Base-by-base conservation (phyloP, 2,888 invertebrate species). In the Craniophora ligustri region DNA sequence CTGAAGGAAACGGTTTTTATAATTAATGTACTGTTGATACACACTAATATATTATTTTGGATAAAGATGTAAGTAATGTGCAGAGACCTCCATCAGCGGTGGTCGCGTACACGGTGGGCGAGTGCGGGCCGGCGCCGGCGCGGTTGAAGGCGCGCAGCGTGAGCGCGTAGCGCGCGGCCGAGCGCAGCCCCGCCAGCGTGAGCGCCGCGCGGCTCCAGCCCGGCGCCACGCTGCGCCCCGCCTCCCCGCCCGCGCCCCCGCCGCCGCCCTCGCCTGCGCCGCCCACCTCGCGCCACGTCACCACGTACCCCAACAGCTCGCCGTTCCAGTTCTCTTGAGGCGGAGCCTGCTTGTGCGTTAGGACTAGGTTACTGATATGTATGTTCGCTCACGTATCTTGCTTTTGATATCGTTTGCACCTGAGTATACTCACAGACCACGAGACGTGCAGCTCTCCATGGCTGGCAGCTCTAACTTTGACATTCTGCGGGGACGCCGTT, bases 101-200 rank as follows among this genome's bases (percentile, higher is more conserved):
- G 30, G 96, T 95, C 7, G 96, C 96, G 72, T 95, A 94, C 8
- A 96, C 93, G 19, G 95, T 94, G 0, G 95, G 94, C 40, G 97
- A 96, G 62, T 95, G 94, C 0, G 98, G 97, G 0, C 98, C 97
- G 31, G 96, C 94, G 10, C 98, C 97, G 41, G 97, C 96, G 63
- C 95, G 95, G 87, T 97, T 98, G 84, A 96, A 96, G 3, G 98
- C 97, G 72, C 96, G 95, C 46, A 98, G 95, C 11, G 95, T 93
- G 19, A 98, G 94, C 58, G 96, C 95, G 89, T 98, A 97, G 66
- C 96, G 95, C 0, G 97, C 96, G 81, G 95, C 96, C 75, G 96
- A 95, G 67, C 95, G 94, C 58, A 97, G 92, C 15, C 95, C 95
- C 11, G 93, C 91, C 65, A 97, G 85, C 55, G 93, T 89, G 49